A percentile compares a stretch with the other conserved stretches of the same genome.
These are phyloP conservation scores for Leguminivora glycinivorella DNA, from an alignment of 1,140 invertebrate species.

Conservation along the genomic window DNA sequence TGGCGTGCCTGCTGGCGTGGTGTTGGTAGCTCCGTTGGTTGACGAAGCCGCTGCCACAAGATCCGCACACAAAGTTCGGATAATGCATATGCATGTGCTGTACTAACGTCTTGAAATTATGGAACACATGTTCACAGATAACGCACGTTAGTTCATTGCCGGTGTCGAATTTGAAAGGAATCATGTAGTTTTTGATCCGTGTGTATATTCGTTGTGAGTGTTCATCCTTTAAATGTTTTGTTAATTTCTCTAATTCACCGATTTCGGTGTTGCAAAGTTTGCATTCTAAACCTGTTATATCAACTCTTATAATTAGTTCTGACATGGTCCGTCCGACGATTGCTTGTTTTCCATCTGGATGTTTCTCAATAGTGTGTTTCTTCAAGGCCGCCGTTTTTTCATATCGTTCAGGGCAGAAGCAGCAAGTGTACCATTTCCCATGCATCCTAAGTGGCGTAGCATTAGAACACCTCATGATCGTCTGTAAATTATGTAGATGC, in stretches of 20 bases:
- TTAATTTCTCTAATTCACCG: conserved; percentile 37
- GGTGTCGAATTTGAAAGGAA: conserved; percentile 48
- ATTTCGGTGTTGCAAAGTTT: conserved; percentile 40
- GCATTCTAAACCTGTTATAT: conserved; percentile 52
- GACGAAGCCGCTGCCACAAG: conserved; percentile 33
- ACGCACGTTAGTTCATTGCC: conserved; percentile 38
- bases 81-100: conserved; percentile 41
- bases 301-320: conserved; percentile 44
- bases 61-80: conserved; percentile 28
- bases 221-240: conserved; percentile 39
- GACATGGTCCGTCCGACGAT: conserved; percentile 30
- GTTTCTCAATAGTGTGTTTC: conserved; percentile 36
- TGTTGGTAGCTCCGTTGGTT: conserved; percentile 17
- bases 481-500: conserved; percentile 40
- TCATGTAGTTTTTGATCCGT: conserved; percentile 41
- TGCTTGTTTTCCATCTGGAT: conserved; percentile 16
- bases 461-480: conserved; percentile 46
- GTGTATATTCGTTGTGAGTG: conserved; percentile 38
- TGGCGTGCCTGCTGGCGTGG: conserved; percentile 30
- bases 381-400: conserved; percentile 37
- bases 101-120: conserved; percentile 40
- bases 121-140: conserved; percentile 42
- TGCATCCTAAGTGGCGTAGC: conserved; percentile 46
- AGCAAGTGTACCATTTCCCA: conserved; percentile 45
- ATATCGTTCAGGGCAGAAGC: conserved; percentile 42